Conservation (phyloP, 2,113 vertebrate genomes). For the Crotalus viridis region DNA sequence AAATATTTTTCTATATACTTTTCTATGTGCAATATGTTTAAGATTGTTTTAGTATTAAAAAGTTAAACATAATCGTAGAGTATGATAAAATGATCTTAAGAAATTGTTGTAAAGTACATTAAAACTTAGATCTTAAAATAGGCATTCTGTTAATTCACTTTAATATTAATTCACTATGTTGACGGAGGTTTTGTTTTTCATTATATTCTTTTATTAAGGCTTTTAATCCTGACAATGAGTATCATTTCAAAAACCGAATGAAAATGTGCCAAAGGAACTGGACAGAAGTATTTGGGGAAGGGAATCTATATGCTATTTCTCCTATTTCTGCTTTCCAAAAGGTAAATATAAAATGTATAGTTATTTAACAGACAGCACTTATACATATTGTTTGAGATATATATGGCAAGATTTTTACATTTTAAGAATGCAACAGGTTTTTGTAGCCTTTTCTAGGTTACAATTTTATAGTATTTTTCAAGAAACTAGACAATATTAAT, state of each 20-base stretch:
- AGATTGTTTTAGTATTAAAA: neutral
- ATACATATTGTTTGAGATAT: neutral
- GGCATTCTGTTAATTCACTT: neutral
- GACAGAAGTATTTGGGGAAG: slow-evolving; percentile 95
- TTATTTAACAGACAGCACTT: neutral
- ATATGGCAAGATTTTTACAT: neutral
- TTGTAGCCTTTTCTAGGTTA: neutral
- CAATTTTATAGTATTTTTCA: neutral
- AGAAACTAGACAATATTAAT: neutral
- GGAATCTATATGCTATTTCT: slow-evolving; percentile 91
- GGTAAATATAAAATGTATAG: slow-evolving; percentile 55
- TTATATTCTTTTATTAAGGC: slow-evolving; percentile 74
- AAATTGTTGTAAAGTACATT: neutral
- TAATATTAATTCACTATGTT: slow-evolving; percentile 10
- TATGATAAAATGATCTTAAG: neutral
- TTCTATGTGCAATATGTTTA: neutral
- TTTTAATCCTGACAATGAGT: slow-evolving; percentile 97
- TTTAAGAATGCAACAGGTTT: neutral
- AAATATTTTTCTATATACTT: neutral
- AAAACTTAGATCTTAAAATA: neutral
- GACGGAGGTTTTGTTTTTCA: slow-evolving; percentile 20
- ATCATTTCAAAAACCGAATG: slow-evolving; percentile 99
- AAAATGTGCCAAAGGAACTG: slow-evolving; percentile 95
- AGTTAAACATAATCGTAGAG: neutral
- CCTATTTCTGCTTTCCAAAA: slow-evolving; percentile 90